Conservation (phyloP, 2,888 invertebrate species). For the Stenolophus ochropezus region DNA sequence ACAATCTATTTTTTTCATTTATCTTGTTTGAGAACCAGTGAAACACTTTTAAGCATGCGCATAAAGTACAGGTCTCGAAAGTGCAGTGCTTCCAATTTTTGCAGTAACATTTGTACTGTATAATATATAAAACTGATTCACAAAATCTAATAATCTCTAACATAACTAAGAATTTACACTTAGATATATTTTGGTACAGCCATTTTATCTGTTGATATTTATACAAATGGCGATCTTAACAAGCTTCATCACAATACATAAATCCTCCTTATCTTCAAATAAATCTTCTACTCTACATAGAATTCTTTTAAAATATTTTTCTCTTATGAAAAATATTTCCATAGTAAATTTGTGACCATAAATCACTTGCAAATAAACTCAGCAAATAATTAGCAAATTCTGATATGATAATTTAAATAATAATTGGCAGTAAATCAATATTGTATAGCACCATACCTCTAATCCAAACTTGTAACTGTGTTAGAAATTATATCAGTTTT, state of each 20-base stretch:
- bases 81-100: too few species aligned
- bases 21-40: too few species aligned
- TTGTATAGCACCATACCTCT: constrained; percentile 38
- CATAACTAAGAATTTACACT: constrained; percentile 49
- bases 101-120: constrained; percentile 52
- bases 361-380: constrained; percentile 24
- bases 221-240: constrained; percentile 47
- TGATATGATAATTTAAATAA: constrained; percentile 13
- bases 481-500: constrained; percentile 12
- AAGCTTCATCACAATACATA: constrained; percentile 50
- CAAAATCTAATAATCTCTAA: constrained; percentile 41
- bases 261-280: not conserved
- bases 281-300: not conserved
- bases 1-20: too few species aligned
- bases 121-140: constrained; percentile 38
- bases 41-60: too few species aligned
- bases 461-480: constrained; percentile 4
- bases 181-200: constrained; percentile 57
- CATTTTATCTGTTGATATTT: constrained; percentile 46
- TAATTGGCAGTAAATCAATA: constrained; percentile 25
- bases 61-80: too few species aligned
- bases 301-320: constrained; percentile 1
- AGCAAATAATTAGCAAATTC: constrained; percentile 19
- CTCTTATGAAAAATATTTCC: not conserved
- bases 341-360: constrained; percentile 1